Base-by-base conservation (phyloP, 2,888 invertebrate genomes). In the Ennomos quercinarius region DNA sequence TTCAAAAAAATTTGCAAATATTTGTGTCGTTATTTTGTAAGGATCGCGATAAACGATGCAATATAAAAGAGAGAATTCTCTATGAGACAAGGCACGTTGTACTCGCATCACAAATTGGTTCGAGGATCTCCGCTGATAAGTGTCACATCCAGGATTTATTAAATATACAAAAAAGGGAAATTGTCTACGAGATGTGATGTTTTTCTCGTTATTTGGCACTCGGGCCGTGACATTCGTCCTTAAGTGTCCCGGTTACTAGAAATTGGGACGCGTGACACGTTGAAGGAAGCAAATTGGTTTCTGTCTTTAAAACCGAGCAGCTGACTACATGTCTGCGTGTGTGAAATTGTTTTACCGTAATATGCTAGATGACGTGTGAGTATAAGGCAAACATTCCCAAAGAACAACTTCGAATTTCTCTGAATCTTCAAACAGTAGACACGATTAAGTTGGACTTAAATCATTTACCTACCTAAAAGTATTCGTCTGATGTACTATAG, bases 121-220 rank as follows among this genome's bases (percentile, higher is more conserved):
- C 50, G 48, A 46, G 40, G 36, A 42, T 35, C 44, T 38, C 41
- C 50, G 64, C 49, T 64, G 61, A 63, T 57, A 64, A 60, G 60
- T 66, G 67, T 60, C 63, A 64, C 64, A 51, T 11, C 55, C 63
- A 59, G 61, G 55, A 42, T 62, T 60, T 60, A 62, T 61, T 61
- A 63, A 64, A 64, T 64, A 63, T 52, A 66, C 48, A 52, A 53
- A 63, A n/a, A 59, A 63, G 40, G 50, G 56, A 57, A 64, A 61
- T 66, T 61, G 62, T 63, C 57, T 54, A 17, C 43, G 47, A 42
- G 52, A 57, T 57, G 60, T 57, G 41, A 57, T 63, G 57, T 58
- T 61, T 57, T 60, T 58, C 63, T 63, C 57, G 53, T 63, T 63
- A 59, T 56, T 43, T 43, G 44, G 49, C 44, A 44, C 54, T 43